These are phyloP conservation scores for Harpagus bidentatus DNA, from an alignment of 2,113 vertebrate genomes.

Conservation along the genomic window DNA sequence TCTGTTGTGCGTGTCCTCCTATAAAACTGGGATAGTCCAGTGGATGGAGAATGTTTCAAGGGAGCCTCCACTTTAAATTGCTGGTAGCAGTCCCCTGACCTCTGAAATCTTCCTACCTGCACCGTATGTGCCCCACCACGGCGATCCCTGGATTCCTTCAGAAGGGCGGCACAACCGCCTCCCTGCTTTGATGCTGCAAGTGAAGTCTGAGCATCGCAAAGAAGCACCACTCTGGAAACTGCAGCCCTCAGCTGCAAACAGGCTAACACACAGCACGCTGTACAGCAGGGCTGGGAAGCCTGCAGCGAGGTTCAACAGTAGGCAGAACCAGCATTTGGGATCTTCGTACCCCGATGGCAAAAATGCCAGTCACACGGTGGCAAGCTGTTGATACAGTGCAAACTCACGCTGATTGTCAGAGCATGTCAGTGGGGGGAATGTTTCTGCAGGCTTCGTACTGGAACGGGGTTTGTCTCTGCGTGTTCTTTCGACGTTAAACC, in stretches of 20 bases:
- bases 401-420: background rate
- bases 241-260: background rate
- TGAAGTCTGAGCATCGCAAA: background rate
- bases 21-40: background rate
- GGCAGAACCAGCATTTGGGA: background rate
- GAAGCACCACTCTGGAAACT: background rate
- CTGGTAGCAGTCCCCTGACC: background rate
- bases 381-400: background rate
- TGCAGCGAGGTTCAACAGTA: background rate
- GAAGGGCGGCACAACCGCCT: background rate
- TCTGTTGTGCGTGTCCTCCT: background rate
- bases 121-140: background rate
- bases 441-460: background rate
- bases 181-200: background rate
- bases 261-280: background rate
- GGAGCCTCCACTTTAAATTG: background rate
- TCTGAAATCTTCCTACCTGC: background rate
- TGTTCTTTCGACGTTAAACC: background rate
- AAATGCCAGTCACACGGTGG: background rate
- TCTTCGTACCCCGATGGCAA: background rate
- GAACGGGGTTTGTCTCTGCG: rapidly evolving
- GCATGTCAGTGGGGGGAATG: background rate
- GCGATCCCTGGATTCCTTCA: background rate
- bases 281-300: background rate
- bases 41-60: background rate